Base-by-base conservation (phyloP, 53 echinoderm and acorn worm species). In the Zoroaster sp. region DNA sequence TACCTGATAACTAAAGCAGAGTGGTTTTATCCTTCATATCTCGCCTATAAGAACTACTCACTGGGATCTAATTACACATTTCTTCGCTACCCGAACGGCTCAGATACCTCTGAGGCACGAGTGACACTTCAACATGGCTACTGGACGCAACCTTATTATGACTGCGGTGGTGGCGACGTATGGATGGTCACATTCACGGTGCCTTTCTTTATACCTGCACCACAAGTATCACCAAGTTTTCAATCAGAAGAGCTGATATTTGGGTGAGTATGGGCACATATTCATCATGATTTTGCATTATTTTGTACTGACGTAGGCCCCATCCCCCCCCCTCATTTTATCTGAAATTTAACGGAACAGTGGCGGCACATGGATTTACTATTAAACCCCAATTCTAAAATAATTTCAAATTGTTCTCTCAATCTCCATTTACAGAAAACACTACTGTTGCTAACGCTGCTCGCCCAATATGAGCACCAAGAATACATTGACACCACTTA, bases 151-250 rank as follows among this genome's bases (percentile, higher is more conserved):
- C 92, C 92, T 10, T 92, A 92, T 77, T 92, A 83, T 40, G 92
- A 92, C 38, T 92, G 92, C 28, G 92, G 92, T 9, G 89, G 92
- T 7, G 92, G 92, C 2, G 89, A 92, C 30, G 92, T 92, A 0
- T 92, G 92, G 92, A 92, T 92, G 92, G 89, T 92, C 0, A 92
- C 92, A 1, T 92, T 92, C 35, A 89, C 92, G 12, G 69, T 92
- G 77, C 92, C 92, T 13, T 92, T 92, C 42, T 92, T 92, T 63
- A 35, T 66, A 17, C 14, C 23, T 17, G 33, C 2, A 53, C 4
- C 32, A 53, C 46, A 30, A 28, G 41, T 28, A 45, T 43, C 45
- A 13, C 11, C 12, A n/a, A 25, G 4, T 21, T 5, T 45, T 21
- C 76, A 25, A 25, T 25, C 14, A 41, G 2, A 72, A 36, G 32